Conservation (phyloP, 2,888 invertebrate species). For the Drosophila mettleri region DNA sequence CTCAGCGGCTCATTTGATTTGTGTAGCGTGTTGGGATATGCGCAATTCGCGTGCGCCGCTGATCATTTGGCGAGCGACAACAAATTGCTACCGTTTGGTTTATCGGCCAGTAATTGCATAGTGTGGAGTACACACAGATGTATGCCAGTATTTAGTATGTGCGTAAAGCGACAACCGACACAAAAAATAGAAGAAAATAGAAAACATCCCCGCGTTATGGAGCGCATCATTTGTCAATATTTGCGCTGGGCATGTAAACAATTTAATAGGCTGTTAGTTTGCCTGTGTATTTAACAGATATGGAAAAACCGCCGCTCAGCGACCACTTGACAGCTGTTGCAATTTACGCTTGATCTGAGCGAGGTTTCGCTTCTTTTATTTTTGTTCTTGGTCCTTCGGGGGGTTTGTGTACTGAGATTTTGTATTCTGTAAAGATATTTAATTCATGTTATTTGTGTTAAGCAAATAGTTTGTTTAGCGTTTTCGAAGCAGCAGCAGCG, state of each 20-base stretch:
- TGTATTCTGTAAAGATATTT: conserved; percentile 62
- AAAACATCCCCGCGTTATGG: conserved; percentile 39
- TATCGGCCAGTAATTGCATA: conserved; percentile 31
- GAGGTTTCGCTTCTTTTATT: too few species aligned
- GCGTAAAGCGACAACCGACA: too few species aligned
- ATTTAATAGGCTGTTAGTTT: conserved; percentile 80
- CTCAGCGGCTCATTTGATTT: conserved; percentile 55
- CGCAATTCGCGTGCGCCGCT: conserved; percentile 63
- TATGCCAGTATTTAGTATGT: neutral
- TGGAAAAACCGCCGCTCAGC: conserved; percentile 61
- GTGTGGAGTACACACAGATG: neutral
- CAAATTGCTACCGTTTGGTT: conserved; percentile 62
- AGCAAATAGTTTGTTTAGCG: conserved; percentile 66
- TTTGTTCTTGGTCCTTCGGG: conserved; percentile 44
- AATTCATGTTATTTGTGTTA: conserved; percentile 52
- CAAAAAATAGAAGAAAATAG: too few species aligned
- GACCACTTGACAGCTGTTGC: conserved; percentile 80
- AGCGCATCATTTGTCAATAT: conserved; percentile 77
- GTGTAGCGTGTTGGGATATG: conserved; percentile 39
- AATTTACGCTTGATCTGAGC: conserved; percentile 74
- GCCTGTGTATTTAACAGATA: conserved; percentile 53
- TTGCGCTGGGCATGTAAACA: conserved; percentile 77
- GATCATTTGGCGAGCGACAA: conserved; percentile 77
- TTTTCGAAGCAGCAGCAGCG: conserved; percentile 14
- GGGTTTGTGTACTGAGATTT: conserved; percentile 57